These are phyloP conservation scores for Lophius americanus DNA, from an alignment of 2,797 vertebrate species.

Conservation along the genomic window DNA sequence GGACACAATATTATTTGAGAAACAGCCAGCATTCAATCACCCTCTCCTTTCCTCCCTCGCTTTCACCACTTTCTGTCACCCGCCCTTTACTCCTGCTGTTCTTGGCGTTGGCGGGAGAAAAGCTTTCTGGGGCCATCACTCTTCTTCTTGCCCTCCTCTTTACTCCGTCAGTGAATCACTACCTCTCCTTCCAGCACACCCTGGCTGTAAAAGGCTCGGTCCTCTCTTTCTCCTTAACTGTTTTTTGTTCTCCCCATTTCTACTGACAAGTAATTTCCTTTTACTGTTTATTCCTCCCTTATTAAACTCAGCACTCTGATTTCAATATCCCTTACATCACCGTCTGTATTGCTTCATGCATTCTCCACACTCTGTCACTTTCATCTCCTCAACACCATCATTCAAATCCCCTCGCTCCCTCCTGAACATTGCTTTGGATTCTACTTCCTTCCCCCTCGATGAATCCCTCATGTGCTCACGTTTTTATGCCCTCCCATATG, in stretches of 20 bases:
- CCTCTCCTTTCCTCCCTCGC: slow-evolving; percentile 39
- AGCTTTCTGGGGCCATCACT: slow-evolving; percentile 64
- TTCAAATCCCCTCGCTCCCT: slow-evolving; percentile 44
- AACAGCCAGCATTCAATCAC: slow-evolving; percentile 62
- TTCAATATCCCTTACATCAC: slow-evolving; percentile 1
- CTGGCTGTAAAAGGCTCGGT: slow-evolving; percentile 42
- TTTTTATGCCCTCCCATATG: slow-evolving; percentile 48
- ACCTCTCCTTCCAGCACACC: slow-evolving; percentile 37
- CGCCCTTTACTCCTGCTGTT: slow-evolving; percentile 63
- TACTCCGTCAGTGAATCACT: slow-evolving; percentile 51
- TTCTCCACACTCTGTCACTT: slow-evolving; percentile 16
- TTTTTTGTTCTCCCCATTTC: slow-evolving; percentile 9
- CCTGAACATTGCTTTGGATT: slow-evolving; percentile 34
- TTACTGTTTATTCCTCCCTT: slow-evolving; percentile 6
- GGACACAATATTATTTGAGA: slow-evolving; percentile 72
- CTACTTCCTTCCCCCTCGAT: slow-evolving; percentile 19
- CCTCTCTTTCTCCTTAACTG: slow-evolving; percentile 30
- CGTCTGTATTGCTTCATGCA: slow-evolving; percentile 10
- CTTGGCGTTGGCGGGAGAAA: slow-evolving; percentile 59
- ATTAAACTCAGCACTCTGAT: not conserved
- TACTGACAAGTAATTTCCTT: slow-evolving; percentile 10
- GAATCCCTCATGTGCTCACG: slow-evolving; percentile 29
- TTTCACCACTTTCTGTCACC: slow-evolving; percentile 51
- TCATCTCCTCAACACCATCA: slow-evolving; percentile 26
- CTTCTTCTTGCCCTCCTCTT: slow-evolving; percentile 53